A percentile compares a stretch with the other conserved stretches of the same genome.
These are phyloP conservation scores for Idaea biselata DNA, from an alignment of 2,888 invertebrate species.

Conservation along the genomic window DNA sequence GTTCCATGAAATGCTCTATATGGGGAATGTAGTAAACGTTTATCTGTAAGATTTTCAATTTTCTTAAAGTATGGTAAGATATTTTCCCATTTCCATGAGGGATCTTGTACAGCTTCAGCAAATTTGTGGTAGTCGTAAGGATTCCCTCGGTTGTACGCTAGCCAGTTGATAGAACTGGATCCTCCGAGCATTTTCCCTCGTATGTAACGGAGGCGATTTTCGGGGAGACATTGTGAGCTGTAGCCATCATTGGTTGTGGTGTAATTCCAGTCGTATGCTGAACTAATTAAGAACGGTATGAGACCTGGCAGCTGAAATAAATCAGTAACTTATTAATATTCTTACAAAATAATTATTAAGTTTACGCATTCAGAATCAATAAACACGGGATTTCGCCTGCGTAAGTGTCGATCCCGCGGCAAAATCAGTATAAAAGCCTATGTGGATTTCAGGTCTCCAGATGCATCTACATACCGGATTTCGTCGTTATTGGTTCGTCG, in stretches of 20 bases:
- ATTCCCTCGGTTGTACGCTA: conserved; percentile 44
- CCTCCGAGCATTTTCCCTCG: conserved; percentile 50
- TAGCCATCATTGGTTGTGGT: conserved; percentile 31
- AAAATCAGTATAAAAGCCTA: too few relatives aligned
- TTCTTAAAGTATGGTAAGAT: conserved; percentile 26
- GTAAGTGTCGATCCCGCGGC: too few relatives aligned
- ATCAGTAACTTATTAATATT: too few relatives aligned
- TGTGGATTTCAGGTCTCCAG: too few relatives aligned
- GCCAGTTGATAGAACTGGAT: conserved; percentile 42
- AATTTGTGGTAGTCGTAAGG: conserved; percentile 42
- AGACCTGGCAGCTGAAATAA: conserved; percentile 33
- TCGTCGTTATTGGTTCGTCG: too few relatives aligned
- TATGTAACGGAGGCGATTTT: conserved; percentile 26
- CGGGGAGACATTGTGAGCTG: conserved; percentile 20
- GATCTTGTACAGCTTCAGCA: conserved; percentile 35
- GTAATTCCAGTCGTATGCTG: conserved; percentile 41
- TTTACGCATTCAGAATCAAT: conserved; percentile 8
- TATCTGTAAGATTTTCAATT: conserved; percentile 12
- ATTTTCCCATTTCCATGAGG: conserved; percentile 43
- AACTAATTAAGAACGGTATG: conserved; percentile 27
- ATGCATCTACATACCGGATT: too few relatives aligned
- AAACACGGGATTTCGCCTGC: too few relatives aligned
- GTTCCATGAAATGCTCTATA: conserved; percentile 44
- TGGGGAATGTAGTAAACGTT: conserved; percentile 8
- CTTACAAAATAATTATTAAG: too few relatives aligned